Percentiles rank a stretch among this genome's conserved stretches.
phyloP scores from a whole-genome alignment of 23 tunicate species.

The Halocynthia roretzi region DNA sequence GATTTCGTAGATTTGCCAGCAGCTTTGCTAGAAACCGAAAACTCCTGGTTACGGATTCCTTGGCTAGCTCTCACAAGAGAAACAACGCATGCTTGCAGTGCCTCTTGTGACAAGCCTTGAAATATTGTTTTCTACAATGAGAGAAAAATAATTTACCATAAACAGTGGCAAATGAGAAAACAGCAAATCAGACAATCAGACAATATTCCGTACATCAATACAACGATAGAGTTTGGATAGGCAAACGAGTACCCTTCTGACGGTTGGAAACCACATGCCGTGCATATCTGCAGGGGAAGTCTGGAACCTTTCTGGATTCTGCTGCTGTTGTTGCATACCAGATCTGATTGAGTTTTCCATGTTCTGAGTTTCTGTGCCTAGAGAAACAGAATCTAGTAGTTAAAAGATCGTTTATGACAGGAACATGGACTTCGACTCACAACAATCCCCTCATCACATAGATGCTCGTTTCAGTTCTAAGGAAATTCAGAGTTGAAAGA shows the following conservation, averaged over 20 bases:
- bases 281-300: slow-evolving; percentile 99
- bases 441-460: no score
- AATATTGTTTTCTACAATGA: slow-evolving; percentile 79
- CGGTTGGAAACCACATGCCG: slow-evolving; percentile 99
- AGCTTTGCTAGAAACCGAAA: not conserved
- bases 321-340: slow-evolving; percentile 4
- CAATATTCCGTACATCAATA: slow-evolving; percentile 58
- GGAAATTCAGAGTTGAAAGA: no score
- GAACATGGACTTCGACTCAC: no score
- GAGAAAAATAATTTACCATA: not conserved
- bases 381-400: no score
- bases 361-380: slow-evolving; percentile 4
- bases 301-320: slow-evolving; percentile 40
- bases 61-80: slow-evolving; percentile 76
- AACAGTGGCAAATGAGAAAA: not conserved
- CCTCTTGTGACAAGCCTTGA: slow-evolving; percentile 99
- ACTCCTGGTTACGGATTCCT: slow-evolving; percentile 19
- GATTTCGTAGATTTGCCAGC: slow-evolving; percentile 1
- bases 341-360: slow-evolving; percentile 8
- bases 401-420: no score
- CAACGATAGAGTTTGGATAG: slow-evolving; percentile 95
- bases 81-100: slow-evolving; percentile 89
- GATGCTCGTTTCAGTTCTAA: no score
- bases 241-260: slow-evolving; percentile 92
- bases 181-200: no score